Percentiles rank a stretch among this genome's conserved stretches.
These are phyloP conservation scores for Ptychadena robeensis DNA, from an alignment of 2,797 vertebrate species.

Conservation along the genomic window DNA sequence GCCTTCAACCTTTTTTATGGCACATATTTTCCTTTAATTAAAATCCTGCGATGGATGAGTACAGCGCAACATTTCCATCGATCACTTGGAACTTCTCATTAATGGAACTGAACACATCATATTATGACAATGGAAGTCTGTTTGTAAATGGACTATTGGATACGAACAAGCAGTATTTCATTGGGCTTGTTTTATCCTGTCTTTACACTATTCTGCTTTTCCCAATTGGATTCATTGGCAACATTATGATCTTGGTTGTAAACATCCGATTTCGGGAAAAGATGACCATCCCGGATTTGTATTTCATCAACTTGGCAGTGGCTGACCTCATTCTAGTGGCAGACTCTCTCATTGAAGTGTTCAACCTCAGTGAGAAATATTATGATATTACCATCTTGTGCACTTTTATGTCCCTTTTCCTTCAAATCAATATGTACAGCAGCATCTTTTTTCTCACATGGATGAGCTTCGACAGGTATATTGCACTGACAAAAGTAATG, in stretches of 20 bases:
- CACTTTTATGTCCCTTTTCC: conserved; percentile 96
- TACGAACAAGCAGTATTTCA: conserved; percentile 82
- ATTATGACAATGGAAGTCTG: conserved; percentile 72
- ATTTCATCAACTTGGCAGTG: conserved; percentile 92
- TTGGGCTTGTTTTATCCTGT: conserved; percentile 92
- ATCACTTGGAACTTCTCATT: conserved; percentile 78
- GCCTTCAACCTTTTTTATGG: conserved; percentile 22
- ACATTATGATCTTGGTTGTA: conserved; percentile 93
- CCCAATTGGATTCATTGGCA: conserved; percentile 95
- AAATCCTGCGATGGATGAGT: conserved; percentile 80
- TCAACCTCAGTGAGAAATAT: conserved; percentile 95
- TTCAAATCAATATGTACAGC: conserved; percentile 99
- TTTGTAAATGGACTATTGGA: conserved; percentile 68
- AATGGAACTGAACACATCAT: conserved; percentile 74
- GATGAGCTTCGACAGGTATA: conserved; percentile 98
- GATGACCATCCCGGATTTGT: conserved; percentile 97
- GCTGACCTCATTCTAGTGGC: conserved; percentile 95
- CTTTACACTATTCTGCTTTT: conserved; percentile 95
- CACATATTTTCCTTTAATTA: conserved; percentile 20
- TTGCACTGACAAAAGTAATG: conserved; percentile 89
- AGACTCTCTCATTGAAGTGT: conserved; percentile 96
- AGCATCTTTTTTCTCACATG: conserved; percentile 98
- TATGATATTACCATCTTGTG: conserved; percentile 94
- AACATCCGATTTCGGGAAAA: conserved; percentile 93
- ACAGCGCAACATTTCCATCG: conserved; percentile 71